phyloP scores from a whole-genome alignment of 1,140 invertebrate species.

The Tribolium castaneum region DNA sequence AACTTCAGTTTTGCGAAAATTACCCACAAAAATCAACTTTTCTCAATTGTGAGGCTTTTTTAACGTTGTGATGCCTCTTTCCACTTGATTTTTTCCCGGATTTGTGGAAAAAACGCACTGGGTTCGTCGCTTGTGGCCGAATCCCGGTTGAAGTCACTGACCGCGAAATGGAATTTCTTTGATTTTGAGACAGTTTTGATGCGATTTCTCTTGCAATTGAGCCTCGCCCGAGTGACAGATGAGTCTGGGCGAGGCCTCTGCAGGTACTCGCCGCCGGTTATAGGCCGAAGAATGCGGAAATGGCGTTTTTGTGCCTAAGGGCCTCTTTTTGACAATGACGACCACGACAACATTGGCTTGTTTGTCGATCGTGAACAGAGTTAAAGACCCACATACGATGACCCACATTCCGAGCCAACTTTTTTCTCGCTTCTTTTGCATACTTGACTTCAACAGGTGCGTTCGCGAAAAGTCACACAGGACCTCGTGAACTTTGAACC shows the following conservation, averaged over 20 bases:
- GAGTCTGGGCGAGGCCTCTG: constrained; percentile 5
- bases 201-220: not conserved
- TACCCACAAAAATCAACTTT: no score
- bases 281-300: constrained; percentile 14
- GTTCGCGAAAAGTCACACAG: not conserved
- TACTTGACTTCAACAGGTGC: constrained; percentile 2
- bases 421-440: constrained; percentile 4
- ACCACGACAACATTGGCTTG: not conserved
- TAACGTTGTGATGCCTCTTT: no score
- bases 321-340: not conserved
- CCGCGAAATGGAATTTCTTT: not conserved
- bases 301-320: not conserved
- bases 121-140: no score
- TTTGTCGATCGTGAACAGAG: not conserved
- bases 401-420: not conserved
- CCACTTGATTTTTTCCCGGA: no score
- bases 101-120: no score
- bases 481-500: not conserved
- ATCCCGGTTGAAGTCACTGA: no score
- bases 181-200: not conserved
- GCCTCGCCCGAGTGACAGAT: constrained; percentile 3
- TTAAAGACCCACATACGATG: constrained; percentile 11
- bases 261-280: not conserved
- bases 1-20: no score
- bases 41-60: no score